These are phyloP conservation scores for Sylvicola cinctus DNA, from an alignment of 2,888 invertebrate species.

Conservation along the genomic window DNA sequence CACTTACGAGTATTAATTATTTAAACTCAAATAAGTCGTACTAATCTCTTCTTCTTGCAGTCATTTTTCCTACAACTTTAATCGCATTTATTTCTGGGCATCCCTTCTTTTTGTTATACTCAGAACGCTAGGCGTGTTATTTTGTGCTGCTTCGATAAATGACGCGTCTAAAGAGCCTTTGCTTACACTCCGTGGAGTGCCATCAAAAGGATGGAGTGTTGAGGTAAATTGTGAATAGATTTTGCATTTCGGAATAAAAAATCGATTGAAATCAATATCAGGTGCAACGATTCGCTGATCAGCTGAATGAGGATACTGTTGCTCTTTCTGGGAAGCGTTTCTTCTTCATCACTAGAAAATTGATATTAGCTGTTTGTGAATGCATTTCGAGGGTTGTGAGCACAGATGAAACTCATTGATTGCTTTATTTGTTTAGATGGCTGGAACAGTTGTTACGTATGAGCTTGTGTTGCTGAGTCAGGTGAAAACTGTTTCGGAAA, in stretches of 20 bases:
- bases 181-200: not conserved
- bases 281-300: slow-evolving; percentile 1
- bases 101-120: not conserved
- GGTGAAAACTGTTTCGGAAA: too few relatives aligned
- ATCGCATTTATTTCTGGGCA: not conserved
- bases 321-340: slow-evolving; percentile 3
- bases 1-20: too few relatives aligned
- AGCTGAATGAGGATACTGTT: slow-evolving; percentile 1
- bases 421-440: not conserved
- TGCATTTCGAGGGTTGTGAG: not conserved
- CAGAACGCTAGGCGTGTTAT: not conserved
- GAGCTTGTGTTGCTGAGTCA: slow-evolving; percentile 5
- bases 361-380: not conserved
- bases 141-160: not conserved
- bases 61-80: not conserved
- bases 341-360: slow-evolving; percentile 3
- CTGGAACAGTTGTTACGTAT: slow-evolving; percentile 4
- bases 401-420: not conserved
- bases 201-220: not conserved
- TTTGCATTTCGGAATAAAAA: too few relatives aligned
- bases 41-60: not conserved
- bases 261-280: too few relatives aligned
- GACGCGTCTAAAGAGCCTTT: not conserved
- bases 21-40: too few relatives aligned
- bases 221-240: not conserved